Percentiles rank a stretch among this genome's conserved stretches.
phyloP scores from a whole-genome alignment of 37 sponge, comb jelly and placozoan species.

The Aphrocallistes beatrix region DNA sequence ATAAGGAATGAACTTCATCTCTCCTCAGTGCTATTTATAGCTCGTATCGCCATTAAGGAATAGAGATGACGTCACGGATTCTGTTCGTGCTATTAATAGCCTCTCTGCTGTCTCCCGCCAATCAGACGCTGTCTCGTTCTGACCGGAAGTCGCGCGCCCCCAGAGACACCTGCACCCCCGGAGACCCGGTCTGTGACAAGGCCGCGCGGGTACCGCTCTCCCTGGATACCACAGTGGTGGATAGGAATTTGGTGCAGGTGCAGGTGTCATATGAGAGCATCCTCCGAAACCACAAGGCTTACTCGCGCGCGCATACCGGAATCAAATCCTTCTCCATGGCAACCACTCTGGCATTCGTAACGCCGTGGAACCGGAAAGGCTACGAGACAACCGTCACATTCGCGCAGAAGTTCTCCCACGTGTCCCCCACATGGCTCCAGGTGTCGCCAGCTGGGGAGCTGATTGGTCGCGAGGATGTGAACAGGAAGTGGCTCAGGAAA shows the following conservation, averaged over 20 bases:
- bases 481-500: neutral
- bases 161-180: constrained; percentile 12
- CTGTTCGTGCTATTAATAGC: neutral
- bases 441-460: constrained; percentile 25
- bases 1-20: no score
- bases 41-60: no score
- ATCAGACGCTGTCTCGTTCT: neutral
- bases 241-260: constrained; percentile 49
- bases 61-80: no score
- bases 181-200: neutral
- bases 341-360: constrained; percentile 62
- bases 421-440: constrained; percentile 97
- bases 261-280: constrained; percentile 60
- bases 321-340: constrained; percentile 23
- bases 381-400: constrained; percentile 85
- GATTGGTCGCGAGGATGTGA: neutral
- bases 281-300: constrained; percentile 40
- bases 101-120: neutral
- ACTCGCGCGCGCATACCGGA: constrained; percentile 26
- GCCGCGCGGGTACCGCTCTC: neutral
- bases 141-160: neutral
- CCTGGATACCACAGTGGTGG: constrained; percentile 34
- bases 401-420: constrained; percentile 73
- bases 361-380: constrained; percentile 96
- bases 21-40: no score